A percentile compares a stretch with the other conserved stretches of the same genome.
These are phyloP conservation scores for Halcyon malimbica DNA, from an alignment of 2,113 vertebrate species.

Conservation along the genomic window DNA sequence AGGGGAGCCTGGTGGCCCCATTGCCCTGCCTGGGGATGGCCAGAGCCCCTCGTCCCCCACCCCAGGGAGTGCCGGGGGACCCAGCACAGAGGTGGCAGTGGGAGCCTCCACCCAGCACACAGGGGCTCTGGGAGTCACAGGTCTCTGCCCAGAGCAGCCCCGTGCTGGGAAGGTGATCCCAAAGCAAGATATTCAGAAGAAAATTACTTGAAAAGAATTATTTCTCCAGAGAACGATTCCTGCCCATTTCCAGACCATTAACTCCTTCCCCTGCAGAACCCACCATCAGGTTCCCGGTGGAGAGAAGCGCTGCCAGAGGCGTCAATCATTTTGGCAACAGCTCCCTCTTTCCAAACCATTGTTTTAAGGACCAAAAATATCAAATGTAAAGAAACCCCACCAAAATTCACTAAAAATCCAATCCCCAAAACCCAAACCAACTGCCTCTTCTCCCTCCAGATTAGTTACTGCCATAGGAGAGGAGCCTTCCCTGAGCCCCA, in stretches of 20 bases:
- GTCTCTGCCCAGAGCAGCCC: neutral
- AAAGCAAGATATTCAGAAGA: neutral
- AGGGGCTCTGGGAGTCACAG: neutral
- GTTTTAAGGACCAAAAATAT: neutral
- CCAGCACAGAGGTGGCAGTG: neutral
- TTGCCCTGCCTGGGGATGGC: rapidly evolving
- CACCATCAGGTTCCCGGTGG: neutral
- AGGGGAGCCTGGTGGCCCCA: rapidly evolving
- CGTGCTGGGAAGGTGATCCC: neutral
- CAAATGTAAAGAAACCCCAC: neutral
- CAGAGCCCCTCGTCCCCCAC: rapidly evolving
- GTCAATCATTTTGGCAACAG: neutral
- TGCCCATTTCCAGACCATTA: neutral
- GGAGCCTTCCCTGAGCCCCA: neutral
- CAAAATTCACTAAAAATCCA: too few relatives aligned
- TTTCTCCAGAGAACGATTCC: neutral
- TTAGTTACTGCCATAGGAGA: neutral
- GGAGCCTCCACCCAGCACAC: rapidly evolving
- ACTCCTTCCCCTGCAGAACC: constrained; percentile 7
- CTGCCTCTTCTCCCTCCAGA: neutral
- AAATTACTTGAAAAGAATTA: neutral
- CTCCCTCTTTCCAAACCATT: neutral
- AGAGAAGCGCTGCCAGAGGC: neutral
- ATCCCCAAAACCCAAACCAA: neutral
- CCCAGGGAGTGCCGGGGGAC: neutral